Conservation (phyloP, 2,888 invertebrate genomes). For the Sympetrum striolatum region DNA sequence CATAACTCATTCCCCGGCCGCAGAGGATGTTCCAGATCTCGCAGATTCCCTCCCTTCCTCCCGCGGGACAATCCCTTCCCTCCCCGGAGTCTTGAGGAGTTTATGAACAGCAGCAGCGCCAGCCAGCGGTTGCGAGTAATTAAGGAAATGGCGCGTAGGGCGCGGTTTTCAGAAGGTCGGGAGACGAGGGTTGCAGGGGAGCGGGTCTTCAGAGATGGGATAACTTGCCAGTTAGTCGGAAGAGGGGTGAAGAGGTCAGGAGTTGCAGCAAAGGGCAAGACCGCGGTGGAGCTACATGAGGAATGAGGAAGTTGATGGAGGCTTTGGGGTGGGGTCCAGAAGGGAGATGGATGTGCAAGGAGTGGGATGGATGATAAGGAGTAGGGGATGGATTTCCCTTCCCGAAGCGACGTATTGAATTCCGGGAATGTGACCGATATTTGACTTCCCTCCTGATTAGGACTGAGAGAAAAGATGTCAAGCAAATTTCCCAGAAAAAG, state of each 20-base stretch:
- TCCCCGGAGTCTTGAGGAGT: not conserved
- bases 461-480: no score
- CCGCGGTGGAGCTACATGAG: not conserved
- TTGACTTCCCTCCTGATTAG: no score
- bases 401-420: no score
- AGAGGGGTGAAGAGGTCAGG: not conserved
- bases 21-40: conserved; percentile 21
- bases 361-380: not conserved
- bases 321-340: not conserved
- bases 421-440: no score
- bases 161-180: not conserved
- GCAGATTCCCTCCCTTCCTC: not conserved
- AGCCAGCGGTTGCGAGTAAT: conserved; percentile 39
- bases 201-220: not conserved
- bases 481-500: no score
- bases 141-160: conserved; percentile 36
- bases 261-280: not conserved
- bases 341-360: not conserved
- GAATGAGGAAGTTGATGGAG: conserved; percentile 9
- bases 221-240: conserved; percentile 7
- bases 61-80: not conserved
- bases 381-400: not conserved
- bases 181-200: not conserved
- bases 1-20: conserved; percentile 28
- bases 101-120: conserved; percentile 35